Evolutionary conservation across 2,113 vertebrate species (phyloP), one percentile per base, ranked within the genome.

Genomic region (Sorex fumeus): DNA sequence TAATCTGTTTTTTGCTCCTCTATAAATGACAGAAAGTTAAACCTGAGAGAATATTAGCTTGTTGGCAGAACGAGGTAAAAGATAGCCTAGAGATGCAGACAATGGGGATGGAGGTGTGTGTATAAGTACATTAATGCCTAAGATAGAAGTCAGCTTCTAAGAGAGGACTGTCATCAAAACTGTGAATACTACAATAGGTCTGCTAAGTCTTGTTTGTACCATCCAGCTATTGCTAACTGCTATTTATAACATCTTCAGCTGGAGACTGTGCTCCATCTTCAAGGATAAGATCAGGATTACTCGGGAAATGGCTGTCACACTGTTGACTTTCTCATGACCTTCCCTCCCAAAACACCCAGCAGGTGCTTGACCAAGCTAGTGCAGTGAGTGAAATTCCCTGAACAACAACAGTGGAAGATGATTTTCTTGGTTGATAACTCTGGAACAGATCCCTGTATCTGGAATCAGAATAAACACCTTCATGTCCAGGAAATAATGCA

Each of bases 261-360:
- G 66, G 66, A 84, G 45, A 85, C 66, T 34, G 90, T 19, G 79
- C 91, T 95, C 88, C 66, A 60, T 96, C 93, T 92, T 93, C 60
- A 75, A 81, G 94, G 93, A 95, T 93, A 94, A 90, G 85, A 93
- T 95, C 95, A 84, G 76, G 71, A 94, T 88, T 67, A 66, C 88
- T 96, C 67, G 66, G 96, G 95, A 96, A 97, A 76, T 23, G 66
- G 36, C 82, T 81, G 78, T 84, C 72, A 75, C 64, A 18, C 43
- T 95, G 90, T 95, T 95, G 94, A 93, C 94, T 96, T 96, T 96
- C 95, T 95, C 95, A 96, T 82, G 95, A 93, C 92, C 96, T 96
- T 90, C 77, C 21, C 85, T 90, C 79, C 43, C 8, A 66, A 87
- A 88, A 70, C 90, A 74, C 62, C 74, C 57, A 91, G 92, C 96